phyloP scores from a whole-genome alignment of 2,113 vertebrate species.

The Syngnathus typhle region DNA sequence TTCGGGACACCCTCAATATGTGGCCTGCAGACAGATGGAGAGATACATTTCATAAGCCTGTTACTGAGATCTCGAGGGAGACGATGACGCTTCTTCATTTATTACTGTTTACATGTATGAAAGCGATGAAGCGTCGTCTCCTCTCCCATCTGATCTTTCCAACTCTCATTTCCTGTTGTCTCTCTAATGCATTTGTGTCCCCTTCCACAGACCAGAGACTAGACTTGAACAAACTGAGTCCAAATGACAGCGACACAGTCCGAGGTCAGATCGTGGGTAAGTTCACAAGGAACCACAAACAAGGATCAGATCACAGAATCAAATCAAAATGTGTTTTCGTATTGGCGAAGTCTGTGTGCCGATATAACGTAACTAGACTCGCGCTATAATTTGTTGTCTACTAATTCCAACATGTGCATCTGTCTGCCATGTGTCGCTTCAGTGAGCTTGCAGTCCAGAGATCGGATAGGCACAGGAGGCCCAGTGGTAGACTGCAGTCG shows the following conservation, averaged over 20 bases:
- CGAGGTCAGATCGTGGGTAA: conserved; percentile 97
- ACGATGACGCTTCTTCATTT: conserved; percentile 22
- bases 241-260: conserved; percentile 96
- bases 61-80: conserved; percentile 51
- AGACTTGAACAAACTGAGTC: conserved; percentile 96
- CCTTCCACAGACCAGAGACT: conserved; percentile 85
- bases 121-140: conserved; percentile 20
- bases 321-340: no score
- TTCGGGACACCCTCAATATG: conserved; percentile 49
- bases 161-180: conserved; percentile 34
- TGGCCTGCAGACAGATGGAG: conserved; percentile 47
- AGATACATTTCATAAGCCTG: conserved; percentile 37
- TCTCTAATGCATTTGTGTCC: conserved; percentile 3
- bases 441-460: conserved; percentile 98
- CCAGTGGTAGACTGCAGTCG: conserved; percentile 97
- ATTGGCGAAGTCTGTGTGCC: conserved; percentile 19
- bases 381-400: conserved; percentile 37
- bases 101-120: conserved; percentile 21
- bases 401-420: conserved; percentile 39
- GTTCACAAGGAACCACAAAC: conserved; percentile 37
- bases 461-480: conserved; percentile 92
- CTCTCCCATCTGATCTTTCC: conserved; percentile 18
- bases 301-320: not conserved
- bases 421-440: conserved; percentile 62
- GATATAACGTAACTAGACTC: conserved; percentile 29